These are phyloP conservation scores for Lepidothrix coronata DNA, from an alignment of 2,113 vertebrate genomes.

Conservation along the genomic window DNA sequence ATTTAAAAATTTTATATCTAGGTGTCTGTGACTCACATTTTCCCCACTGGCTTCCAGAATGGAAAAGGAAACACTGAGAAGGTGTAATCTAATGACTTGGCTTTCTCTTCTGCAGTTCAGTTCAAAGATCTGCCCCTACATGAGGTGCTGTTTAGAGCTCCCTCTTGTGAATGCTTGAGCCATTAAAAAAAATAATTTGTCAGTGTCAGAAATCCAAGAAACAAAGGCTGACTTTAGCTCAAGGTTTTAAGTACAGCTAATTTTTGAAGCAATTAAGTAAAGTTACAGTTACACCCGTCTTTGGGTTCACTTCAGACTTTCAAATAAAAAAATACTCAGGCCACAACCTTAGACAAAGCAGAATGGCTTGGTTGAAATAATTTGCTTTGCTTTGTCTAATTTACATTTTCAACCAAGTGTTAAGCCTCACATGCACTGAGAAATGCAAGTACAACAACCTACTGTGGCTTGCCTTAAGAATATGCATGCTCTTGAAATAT, in stretches of 20 bases:
- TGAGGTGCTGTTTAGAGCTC: slow-evolving; percentile 1
- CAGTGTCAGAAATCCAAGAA: background rate
- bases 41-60: background rate
- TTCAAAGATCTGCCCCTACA: background rate
- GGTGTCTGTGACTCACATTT: slow-evolving; percentile 37
- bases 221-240: background rate
- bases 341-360: background rate
- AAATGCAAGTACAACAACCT: background rate
- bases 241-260: background rate
- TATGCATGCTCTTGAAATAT: background rate
- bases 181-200: background rate
- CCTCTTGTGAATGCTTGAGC: slow-evolving; percentile 11
- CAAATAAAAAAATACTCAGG: background rate
- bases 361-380: background rate
- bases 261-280: background rate
- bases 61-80: slow-evolving; percentile 34
- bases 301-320: background rate
- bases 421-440: background rate
- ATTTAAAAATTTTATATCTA: slow-evolving; percentile 17
- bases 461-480: background rate
- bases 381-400: background rate
- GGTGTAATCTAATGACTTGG: slow-evolving; percentile 7
- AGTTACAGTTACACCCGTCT: background rate
- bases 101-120: background rate
- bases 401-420: background rate